Percentiles rank a stretch among this genome's conserved stretches.
These are phyloP conservation scores for Hemibagrus guttatus DNA, from an alignment of 2,797 vertebrate genomes.

Conservation along the genomic window DNA sequence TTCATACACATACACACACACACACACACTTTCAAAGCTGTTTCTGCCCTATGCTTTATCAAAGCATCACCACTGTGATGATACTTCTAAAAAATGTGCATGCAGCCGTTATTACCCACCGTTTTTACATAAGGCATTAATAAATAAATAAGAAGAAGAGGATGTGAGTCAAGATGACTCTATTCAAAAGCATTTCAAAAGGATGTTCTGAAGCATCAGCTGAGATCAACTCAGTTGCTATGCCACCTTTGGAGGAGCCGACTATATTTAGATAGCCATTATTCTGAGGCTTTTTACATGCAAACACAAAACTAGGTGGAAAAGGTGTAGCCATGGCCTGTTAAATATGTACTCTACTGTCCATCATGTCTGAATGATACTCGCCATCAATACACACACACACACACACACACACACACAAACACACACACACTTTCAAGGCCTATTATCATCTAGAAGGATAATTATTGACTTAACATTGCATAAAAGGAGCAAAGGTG, in stretches of 20 bases:
- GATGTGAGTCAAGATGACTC: slow-evolving; percentile 51
- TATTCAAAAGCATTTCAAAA: slow-evolving; percentile 64
- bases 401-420: not conserved
- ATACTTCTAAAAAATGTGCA: not conserved
- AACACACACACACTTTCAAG: not conserved
- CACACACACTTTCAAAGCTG: not conserved
- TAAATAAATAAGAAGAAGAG: slow-evolving; percentile 46
- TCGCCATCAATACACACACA: not conserved
- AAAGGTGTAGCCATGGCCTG: slow-evolving; percentile 43
- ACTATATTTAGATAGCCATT: slow-evolving; percentile 61
- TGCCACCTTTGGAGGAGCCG: slow-evolving; percentile 57
- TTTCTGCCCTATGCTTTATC: not conserved
- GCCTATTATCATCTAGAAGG: not conserved
- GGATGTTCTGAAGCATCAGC: slow-evolving; percentile 57
- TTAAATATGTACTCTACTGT: slow-evolving; percentile 37
- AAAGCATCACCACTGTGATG: not conserved
- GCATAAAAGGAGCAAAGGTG: not conserved
- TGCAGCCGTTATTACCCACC: slow-evolving; percentile 19
- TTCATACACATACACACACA: not conserved
- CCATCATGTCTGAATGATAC: slow-evolving; percentile 20
- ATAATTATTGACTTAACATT: not conserved
- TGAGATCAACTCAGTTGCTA: slow-evolving; percentile 60
- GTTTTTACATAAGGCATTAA: slow-evolving; percentile 37
- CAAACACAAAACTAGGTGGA: slow-evolving; percentile 52
- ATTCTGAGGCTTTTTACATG: slow-evolving; percentile 56